Conservation (phyloP, 1,140 invertebrate genomes). For the Eueides isabella region DNA sequence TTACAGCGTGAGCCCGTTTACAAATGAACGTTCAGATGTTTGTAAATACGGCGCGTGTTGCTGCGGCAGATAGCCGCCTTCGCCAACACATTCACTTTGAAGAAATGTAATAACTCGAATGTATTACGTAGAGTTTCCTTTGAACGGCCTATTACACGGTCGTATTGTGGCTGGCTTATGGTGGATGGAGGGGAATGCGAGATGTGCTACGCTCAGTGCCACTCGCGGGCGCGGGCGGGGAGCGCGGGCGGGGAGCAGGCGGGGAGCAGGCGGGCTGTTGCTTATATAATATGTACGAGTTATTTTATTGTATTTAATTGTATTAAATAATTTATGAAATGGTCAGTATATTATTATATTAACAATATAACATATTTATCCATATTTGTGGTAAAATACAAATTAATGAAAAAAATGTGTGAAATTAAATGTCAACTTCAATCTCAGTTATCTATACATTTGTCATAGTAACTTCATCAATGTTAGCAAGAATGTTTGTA, state of each 20-base stretch:
- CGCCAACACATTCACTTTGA: neutral
- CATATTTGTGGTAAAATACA: too few relatives aligned
- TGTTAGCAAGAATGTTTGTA: neutral
- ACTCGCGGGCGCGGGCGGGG: neutral
- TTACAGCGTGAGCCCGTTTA: neutral
- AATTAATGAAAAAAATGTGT: too few relatives aligned
- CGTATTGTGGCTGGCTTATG: neutral
- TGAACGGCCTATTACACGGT: neutral
- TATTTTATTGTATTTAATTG: too few relatives aligned
- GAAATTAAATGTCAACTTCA: too few relatives aligned
- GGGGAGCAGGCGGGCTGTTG: too few relatives aligned
- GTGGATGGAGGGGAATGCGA: neutral
- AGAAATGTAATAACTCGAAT: slow-evolving; percentile 9
- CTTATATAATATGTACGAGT: too few relatives aligned
- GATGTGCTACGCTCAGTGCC: neutral
- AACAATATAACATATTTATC: too few relatives aligned
- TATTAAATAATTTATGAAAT: too few relatives aligned
- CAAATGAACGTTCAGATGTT: slow-evolving; percentile 10
- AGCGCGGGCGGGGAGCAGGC: too few relatives aligned
- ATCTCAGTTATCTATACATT: too few relatives aligned
- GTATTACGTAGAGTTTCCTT: neutral
- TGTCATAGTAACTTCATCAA: too few relatives aligned
- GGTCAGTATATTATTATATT: too few relatives aligned
- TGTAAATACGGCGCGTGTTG: slow-evolving; percentile 18
- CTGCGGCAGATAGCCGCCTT: neutral